Evolutionary conservation across 2,888 invertebrate species (phyloP), one percentile per base, ranked within the genome.

Genomic region (Drosophila ezoana): DNA sequence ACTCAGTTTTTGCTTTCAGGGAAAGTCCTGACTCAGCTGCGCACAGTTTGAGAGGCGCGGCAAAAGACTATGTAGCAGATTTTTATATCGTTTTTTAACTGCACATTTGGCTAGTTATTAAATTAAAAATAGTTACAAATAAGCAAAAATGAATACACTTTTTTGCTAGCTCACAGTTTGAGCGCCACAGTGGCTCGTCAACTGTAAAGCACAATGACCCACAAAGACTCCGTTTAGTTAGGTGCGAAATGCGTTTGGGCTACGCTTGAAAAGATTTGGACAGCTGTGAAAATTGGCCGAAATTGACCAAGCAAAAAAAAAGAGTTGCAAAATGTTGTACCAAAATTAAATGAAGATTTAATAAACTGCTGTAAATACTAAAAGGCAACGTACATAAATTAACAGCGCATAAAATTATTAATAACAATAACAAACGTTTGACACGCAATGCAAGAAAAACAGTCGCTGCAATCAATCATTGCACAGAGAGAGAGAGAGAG

Each of bases 331-430:
- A 18, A 41, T 2, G 35, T 41, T 32, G 33, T 13, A 32, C 35
- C 8, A 52, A 49, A 65, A 49, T 32, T 35, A 51, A 67, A 33
- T 13, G 32, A 18, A 13, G 49, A 56, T 14, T 59, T 44, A 57
- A 53, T 37, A 65, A 73, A 73, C 52, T 51, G 54, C 33, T 38
- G 41, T 57, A 68, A 74, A 57, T 56, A 32, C 43, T 60, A 53
- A 68, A 79, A 38, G 54, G 23, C 44, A 66, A 59, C 69, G 72
- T 62, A 59, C 63, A 79, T 82, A 72, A 84, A 82, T 82, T 79
- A 82, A 65, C 82, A 87, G 87, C 64, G 58, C 76, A 81, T 87
- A 76, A 84, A 84, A 70, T 78, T 81, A 86, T 66, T 37, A 65
- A 57, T 57, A 63, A 65, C 40, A 64, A 37, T 16, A 76, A 33